Conservation (phyloP, 2,113 vertebrate genomes). For the Takifugu flavidus region DNA sequence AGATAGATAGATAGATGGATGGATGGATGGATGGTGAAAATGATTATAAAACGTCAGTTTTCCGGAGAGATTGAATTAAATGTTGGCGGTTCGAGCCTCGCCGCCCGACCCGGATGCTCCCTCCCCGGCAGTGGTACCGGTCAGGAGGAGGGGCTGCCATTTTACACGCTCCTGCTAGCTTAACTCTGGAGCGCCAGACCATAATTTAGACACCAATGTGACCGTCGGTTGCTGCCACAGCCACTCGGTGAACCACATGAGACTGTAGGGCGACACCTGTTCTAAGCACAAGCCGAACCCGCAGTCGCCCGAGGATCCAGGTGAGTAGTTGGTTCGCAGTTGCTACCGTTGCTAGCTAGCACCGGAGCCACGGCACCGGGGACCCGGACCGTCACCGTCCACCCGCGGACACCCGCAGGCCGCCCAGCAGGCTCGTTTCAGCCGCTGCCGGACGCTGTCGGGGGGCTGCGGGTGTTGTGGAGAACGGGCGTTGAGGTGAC, state of each 20-base stretch:
- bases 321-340: conserved; percentile 42
- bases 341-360: conserved; percentile 19
- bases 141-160: conserved; percentile 45
- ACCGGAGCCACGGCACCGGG: too few species aligned
- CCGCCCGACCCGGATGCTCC: not conserved
- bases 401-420: too few species aligned
- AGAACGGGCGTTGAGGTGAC: not conserved
- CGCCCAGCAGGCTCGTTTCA: too few species aligned
- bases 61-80: too few species aligned
- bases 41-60: too few species aligned
- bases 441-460: too few species aligned
- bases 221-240: not conserved
- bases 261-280: conserved; percentile 1
- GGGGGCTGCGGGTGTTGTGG: too few species aligned
- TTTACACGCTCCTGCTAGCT: conserved; percentile 33
- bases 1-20: too few species aligned
- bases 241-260: not conserved
- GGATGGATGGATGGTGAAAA: too few species aligned
- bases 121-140: conserved; percentile 21
- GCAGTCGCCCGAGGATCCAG: conserved; percentile 28
- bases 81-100: too few species aligned
- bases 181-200: conserved; percentile 14
- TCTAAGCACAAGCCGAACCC: conserved; percentile 27
- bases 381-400: too few species aligned
- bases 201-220: conserved; percentile 5